Evolutionary conservation across 2,888 invertebrate genomes (phyloP), one percentile per base, ranked within the genome.

Genomic region (Caenorhabditis zanzibari): DNA sequence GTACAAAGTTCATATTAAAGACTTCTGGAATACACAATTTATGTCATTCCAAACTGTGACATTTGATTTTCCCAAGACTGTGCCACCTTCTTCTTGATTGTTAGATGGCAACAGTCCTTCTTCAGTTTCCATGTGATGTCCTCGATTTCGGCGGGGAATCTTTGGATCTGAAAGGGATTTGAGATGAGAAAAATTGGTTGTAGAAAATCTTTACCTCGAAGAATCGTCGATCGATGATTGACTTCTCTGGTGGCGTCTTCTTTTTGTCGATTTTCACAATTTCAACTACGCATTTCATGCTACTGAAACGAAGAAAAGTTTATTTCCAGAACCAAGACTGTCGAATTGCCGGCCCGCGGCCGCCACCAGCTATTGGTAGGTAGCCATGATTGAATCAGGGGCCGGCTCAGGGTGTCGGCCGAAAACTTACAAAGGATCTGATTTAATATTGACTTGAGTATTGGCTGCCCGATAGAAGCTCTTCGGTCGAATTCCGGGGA

Each of bases 41-140:
- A 84, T 28, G 81, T 81, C 83, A 86, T 76, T 59, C 87, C 87
- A 52, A 84, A 87, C 52, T 87, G 87, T 26, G 82, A 76, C 72
- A 88, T 81, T 49, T 84, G 81, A 69, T 86, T 86, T 22, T 84
- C 87, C 88, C 88, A 88, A 7, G 85, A 84, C 52, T 84, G 82
- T 6, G 87, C 75, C 0, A 64, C 56, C 73, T 85, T 86, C 69
- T 88, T 88, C 54, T 73, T 76, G 52, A 88, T 72, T 47, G 83
- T 86, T 63, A 88, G 73, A 52, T 84, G 82, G 54, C 83, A 83
- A 56, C 87, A 86, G 61, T 88, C 84, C 41, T 85, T 87, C 74
- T 87, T 86, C 59, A 88, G 82, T 72, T 86, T 87, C 82, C 84
- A 87, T 4, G 81, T 75, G 22, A 88, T 81, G 28, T 81, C 82